A percentile compares a stretch with the other conserved stretches of the same genome.
Evolutionary conservation across 2,113 vertebrate genomes (phyloP).

Genomic region (Psittacara wagleri): DNA sequence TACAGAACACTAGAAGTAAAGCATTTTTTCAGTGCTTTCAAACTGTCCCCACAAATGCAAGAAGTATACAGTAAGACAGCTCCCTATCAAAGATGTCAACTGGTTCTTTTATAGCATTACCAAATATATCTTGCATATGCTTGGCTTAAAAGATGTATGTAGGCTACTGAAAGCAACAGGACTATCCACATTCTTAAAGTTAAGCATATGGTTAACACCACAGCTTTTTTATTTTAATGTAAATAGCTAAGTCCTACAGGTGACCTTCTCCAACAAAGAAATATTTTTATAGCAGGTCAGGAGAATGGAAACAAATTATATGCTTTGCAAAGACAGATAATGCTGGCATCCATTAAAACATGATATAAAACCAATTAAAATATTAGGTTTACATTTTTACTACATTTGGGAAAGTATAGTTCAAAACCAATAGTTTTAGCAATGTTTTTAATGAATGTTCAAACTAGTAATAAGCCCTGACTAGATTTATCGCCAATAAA

Average conservation of each 20-base stretch:
- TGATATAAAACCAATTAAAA: conserved; percentile 8
- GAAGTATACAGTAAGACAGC: background rate
- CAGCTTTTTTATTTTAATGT: background rate
- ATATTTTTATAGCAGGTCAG: background rate
- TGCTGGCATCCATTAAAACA: background rate
- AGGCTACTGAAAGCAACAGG: conserved; percentile 21
- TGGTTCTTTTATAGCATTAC: background rate
- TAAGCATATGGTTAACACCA: background rate
- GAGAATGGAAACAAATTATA: conserved; percentile 12
- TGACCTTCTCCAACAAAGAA: conserved; percentile 10
- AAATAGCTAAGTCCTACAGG: conserved; percentile 16
- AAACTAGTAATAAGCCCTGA: background rate
- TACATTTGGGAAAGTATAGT: background rate
- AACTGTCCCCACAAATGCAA: background rate
- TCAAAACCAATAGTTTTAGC: background rate
- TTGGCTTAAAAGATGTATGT: background rate
- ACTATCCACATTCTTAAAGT: background rate
- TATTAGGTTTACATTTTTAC: conserved; percentile 25
- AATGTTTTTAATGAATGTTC: background rate
- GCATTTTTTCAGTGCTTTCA: background rate
- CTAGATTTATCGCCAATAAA: background rate
- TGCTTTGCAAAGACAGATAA: background rate
- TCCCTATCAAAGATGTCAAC: background rate
- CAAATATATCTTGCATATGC: conserved; percentile 16
- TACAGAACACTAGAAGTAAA: background rate